phyloP scores from a whole-genome alignment of 2,888 invertebrate species.

The Tachystola acroxantha region DNA sequence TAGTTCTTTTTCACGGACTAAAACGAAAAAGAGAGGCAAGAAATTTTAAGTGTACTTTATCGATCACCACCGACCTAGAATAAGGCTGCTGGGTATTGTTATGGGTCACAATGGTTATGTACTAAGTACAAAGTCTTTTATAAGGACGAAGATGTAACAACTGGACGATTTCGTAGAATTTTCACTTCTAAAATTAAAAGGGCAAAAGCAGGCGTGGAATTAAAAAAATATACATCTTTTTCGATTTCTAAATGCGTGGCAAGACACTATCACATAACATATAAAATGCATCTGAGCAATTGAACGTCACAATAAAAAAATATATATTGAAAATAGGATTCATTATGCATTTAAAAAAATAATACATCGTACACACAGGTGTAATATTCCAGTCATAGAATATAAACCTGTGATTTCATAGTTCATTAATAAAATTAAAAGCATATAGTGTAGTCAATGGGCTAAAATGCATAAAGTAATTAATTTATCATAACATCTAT shows the following conservation, averaged over 20 bases:
- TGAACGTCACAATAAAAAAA: slow-evolving; percentile 17
- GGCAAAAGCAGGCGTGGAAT: slow-evolving; percentile 44
- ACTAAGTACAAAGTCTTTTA: slow-evolving; percentile 75
- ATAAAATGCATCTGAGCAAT: slow-evolving; percentile 44
- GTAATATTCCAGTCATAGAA: slow-evolving; percentile 19
- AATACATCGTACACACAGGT: background rate
- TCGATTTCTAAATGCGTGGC: slow-evolving; percentile 47
- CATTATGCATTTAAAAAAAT: background rate
- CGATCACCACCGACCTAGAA: too few relatives aligned
- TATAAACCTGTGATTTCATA: slow-evolving; percentile 45
- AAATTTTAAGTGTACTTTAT: too few relatives aligned
- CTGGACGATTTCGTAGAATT: slow-evolving; percentile 67
- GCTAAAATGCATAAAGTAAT: slow-evolving; percentile 35
- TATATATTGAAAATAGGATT: background rate
- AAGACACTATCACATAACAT: slow-evolving; percentile 69
- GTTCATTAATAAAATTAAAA: slow-evolving; percentile 26
- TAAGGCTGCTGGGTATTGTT: slow-evolving; percentile 29
- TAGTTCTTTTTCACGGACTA: too few relatives aligned
- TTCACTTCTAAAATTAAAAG: slow-evolving; percentile 27
- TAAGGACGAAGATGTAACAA: slow-evolving; percentile 72
- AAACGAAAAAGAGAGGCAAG: too few relatives aligned
- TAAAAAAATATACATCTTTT: slow-evolving; percentile 35
- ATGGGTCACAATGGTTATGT: slow-evolving; percentile 49
- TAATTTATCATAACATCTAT: slow-evolving; percentile 45
- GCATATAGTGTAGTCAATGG: slow-evolving; percentile 31